Base-by-base conservation (phyloP, 2,113 vertebrate species). In the Rutilus rutilus region DNA sequence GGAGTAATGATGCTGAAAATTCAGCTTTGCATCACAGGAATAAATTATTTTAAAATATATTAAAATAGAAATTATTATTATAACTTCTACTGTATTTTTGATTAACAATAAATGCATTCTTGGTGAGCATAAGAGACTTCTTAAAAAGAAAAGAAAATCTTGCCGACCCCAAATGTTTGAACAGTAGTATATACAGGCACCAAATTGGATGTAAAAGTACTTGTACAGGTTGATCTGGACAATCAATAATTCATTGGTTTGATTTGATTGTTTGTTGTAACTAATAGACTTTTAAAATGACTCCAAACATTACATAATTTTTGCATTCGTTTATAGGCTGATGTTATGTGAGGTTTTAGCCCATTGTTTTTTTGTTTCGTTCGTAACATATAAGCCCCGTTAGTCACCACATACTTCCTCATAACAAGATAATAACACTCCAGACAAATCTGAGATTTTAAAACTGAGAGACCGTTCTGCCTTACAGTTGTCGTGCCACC, bases 401-500 rank as follows among this genome's bases (percentile, higher is more conserved):
- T 86, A 81, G 75, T 75, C 67, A 39, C 21, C 42, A 50, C 78
- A 86, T 86, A 69, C 45, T 86, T 86, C 39, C 54, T 85, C 30
- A 85, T 86, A 59, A 82, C 78, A 47, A n/a, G 42, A n/a, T 45
- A 50, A n/a, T 45, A 50, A 17, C 19, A 64, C 27, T 64, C 25
- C 19, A 69, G 62, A 67, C 57, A 86, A 77, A 67, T 86, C 50
- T 87, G 84, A 81, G 59, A 78, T 88, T 77, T 76, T 89, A 78
- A 89, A 88, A 89, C 77, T 87, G 88, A 87, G 79, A 87, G 88
- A 86, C 54, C 78, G 42, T 89, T 90, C 85, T 91, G 89, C 86
- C 78, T 91, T 90, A 84, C 90, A 90, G 88, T 89, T 90, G 69
- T 87, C 88, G 71, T 86, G 57, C 86, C 88, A 90, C 84, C 87